A percentile compares a stretch with the other conserved stretches of the same genome.
Evolutionary conservation across 2,888 invertebrate species (phyloP).

Genomic region (Pyralis farinalis): DNA sequence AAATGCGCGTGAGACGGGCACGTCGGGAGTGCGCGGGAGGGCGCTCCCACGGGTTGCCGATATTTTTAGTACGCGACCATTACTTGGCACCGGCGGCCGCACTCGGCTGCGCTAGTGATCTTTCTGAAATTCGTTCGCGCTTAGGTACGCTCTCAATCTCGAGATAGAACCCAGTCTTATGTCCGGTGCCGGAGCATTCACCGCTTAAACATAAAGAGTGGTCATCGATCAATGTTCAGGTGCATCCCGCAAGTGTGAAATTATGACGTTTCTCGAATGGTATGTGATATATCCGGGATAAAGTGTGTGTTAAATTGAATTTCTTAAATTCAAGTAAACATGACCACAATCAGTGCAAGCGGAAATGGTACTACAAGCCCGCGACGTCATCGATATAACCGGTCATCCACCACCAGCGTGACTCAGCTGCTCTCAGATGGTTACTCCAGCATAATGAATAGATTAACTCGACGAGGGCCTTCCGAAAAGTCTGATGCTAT

Average conservation of each 20-base stretch:
- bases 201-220: constrained; percentile 31
- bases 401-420: constrained; percentile 90
- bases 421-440: constrained; percentile 93
- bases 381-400: constrained; percentile 86
- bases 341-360: constrained; percentile 62
- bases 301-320: constrained; percentile 37
- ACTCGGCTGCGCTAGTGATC: constrained; percentile 75
- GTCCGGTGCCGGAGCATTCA: constrained; percentile 48
- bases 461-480: constrained; percentile 89
- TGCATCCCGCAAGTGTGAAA: constrained; percentile 35
- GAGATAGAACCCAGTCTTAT: constrained; percentile 61
- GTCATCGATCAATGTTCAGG: constrained; percentile 22
- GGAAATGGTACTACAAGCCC: constrained; percentile 67
- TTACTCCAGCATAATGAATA: constrained; percentile 91
- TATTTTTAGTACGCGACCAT: constrained; percentile 86
- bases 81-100: constrained; percentile 83
- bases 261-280: constrained; percentile 55
- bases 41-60: constrained; percentile 81
- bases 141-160: constrained; percentile 69
- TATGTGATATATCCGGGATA: constrained; percentile 64
- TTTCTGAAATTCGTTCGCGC: constrained; percentile 73
- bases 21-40: constrained; percentile 76
- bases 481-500: constrained; percentile 83
- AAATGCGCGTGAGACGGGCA: constrained; percentile 71
- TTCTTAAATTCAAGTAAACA: constrained; percentile 29